These are phyloP conservation scores for Tolypeutes matacus DNA, from an alignment of 2,797 vertebrate species.

Conservation along the genomic window DNA sequence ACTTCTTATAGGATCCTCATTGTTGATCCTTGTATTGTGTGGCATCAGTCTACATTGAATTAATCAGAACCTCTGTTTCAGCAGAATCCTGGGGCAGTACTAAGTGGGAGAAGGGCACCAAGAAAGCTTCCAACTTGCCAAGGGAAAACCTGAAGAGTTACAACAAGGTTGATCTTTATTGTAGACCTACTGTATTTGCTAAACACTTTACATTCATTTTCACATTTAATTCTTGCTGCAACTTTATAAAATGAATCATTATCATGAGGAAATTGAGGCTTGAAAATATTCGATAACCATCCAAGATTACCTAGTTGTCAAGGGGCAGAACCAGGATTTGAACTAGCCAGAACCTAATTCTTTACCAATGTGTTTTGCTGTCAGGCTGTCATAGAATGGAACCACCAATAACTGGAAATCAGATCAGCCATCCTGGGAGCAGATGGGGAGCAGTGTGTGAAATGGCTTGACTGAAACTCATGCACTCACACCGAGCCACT, in stretches of 20 bases:
- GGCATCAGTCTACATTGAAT: background rate
- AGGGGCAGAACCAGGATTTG: background rate
- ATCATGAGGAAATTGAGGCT: constrained; percentile 34
- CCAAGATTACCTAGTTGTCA: background rate
- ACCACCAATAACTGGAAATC: background rate
- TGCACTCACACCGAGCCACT: background rate
- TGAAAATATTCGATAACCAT: constrained; percentile 3
- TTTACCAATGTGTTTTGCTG: background rate
- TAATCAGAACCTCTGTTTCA: background rate
- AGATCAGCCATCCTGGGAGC: too few species aligned
- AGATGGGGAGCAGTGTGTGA: background rate
- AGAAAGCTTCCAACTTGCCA: background rate
- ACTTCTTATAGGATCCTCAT: background rate
- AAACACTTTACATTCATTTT: constrained; percentile 32
- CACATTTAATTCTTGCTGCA: constrained; percentile 1
- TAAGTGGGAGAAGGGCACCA: background rate
- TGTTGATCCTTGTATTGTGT: background rate
- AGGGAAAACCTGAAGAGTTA: constrained; percentile 32
- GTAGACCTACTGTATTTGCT: constrained; percentile 23
- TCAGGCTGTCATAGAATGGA: background rate
- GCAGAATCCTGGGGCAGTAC: background rate
- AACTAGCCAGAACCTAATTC: background rate
- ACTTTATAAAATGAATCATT: constrained; percentile 49
- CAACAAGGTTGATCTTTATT: constrained; percentile 15
- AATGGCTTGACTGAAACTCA: background rate